phyloP scores from a whole-genome alignment of 2,797 vertebrate species.

The Microctenopoma stevenorrisi region DNA sequence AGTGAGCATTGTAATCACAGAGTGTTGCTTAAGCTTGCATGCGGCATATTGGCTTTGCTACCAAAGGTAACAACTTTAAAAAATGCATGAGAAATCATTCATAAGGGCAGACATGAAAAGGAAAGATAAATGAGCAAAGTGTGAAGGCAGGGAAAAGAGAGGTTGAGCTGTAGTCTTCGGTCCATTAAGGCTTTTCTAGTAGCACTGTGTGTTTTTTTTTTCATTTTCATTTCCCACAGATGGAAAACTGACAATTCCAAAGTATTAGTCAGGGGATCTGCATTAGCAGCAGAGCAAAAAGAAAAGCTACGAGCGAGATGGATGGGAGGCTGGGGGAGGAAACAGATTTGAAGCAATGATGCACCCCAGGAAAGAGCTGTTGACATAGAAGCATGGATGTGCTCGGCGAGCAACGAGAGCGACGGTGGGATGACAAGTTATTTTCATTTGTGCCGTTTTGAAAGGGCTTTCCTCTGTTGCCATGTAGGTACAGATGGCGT shows the following conservation, averaged over 20 bases:
- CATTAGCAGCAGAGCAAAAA: conserved; percentile 59
- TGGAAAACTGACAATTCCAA: conserved; percentile 58
- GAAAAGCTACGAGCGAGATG: conserved; percentile 56
- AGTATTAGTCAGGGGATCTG: conserved; percentile 56
- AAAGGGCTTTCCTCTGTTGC: conserved; percentile 36
- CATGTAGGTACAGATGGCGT: conserved; percentile 31
- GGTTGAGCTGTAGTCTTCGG: conserved; percentile 48
- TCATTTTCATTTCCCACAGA: conserved; percentile 41
- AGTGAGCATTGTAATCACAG: conserved; percentile 8
- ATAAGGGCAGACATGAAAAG: conserved; percentile 41
- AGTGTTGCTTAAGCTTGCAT: conserved; percentile 29
- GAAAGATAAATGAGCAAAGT: conserved; percentile 59
- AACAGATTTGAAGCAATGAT: conserved; percentile 60
- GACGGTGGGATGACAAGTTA: conserved; percentile 29
- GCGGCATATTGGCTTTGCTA: conserved; percentile 34
- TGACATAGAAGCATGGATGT: conserved; percentile 50
- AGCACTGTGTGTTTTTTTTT: conserved; percentile 36
- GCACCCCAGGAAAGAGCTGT: conserved; percentile 43
- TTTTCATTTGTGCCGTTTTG: conserved; percentile 34
- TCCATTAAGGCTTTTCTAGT: conserved; percentile 61
- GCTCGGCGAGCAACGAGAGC: conserved; percentile 26
- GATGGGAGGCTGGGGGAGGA: conserved; percentile 37
- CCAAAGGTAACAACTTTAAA: conserved; percentile 41
- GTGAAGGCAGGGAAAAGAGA: conserved; percentile 35
- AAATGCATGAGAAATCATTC: conserved; percentile 52